Evolutionary conservation across 2,113 vertebrate species (phyloP).

Genomic region (Glaucomys volans): DNA sequence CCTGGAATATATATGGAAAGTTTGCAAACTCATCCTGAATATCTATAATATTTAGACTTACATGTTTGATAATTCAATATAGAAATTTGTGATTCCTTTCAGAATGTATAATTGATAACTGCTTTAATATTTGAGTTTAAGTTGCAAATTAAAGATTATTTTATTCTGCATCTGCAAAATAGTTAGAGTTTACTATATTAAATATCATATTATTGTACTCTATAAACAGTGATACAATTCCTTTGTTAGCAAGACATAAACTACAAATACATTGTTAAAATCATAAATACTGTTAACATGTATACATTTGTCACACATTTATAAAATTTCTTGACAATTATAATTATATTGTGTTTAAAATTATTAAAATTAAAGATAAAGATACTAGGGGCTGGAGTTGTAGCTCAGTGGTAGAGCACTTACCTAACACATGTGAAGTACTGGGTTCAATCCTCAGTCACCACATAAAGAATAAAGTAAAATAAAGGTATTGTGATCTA

Average conservation of each 20-base stretch:
- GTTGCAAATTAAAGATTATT: constrained; percentile 31
- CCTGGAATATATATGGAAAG: background rate
- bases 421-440: too few relatives aligned
- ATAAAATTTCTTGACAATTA: background rate
- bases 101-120: background rate
- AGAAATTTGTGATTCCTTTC: background rate
- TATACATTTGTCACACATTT: background rate
- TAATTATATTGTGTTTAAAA: background rate
- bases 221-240: background rate
- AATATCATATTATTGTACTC: background rate
- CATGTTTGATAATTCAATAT: background rate
- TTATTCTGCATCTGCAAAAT: background rate
- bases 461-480: too few relatives aligned
- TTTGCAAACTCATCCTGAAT: background rate
- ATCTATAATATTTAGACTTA: constrained; percentile 6
- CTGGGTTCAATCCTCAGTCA: too few relatives aligned
- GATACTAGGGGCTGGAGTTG: background rate
- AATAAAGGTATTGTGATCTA: too few relatives aligned
- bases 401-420: too few relatives aligned
- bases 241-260: background rate
- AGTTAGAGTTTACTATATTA: constrained; percentile 8
- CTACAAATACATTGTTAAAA: constrained; percentile 6
- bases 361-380: background rate
- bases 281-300: background rate
- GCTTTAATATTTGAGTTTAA: background rate